Conservation (phyloP, 1,140 invertebrate genomes). For the Chironomus tepperi region DNA sequence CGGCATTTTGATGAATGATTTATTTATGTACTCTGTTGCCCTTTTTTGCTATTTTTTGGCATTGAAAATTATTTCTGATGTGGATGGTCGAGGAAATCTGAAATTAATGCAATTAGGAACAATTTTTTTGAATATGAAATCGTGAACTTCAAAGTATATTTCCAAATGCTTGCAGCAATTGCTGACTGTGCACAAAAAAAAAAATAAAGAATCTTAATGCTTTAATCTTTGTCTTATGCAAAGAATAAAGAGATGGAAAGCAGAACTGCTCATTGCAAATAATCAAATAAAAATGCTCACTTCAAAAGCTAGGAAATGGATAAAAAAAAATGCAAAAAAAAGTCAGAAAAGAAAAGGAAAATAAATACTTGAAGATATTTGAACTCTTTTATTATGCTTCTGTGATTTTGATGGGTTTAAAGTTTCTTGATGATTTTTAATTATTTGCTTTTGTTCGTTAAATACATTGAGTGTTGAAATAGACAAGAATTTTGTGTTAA, state of each 20-base stretch:
- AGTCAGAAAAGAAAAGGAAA: constrained; percentile 29
- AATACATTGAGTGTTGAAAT: too few relatives aligned
- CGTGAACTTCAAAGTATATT: not conserved
- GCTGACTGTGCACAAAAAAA: not conserved
- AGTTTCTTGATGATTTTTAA: too few relatives aligned
- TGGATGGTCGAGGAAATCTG: too few relatives aligned
- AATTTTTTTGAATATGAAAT: not conserved
- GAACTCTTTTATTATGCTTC: too few relatives aligned
- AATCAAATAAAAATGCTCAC: not conserved
- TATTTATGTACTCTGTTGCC: not conserved
- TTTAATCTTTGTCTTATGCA: not conserved
- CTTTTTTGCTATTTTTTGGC: not conserved
- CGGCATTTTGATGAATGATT: not conserved
- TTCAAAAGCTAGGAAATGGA: not conserved
- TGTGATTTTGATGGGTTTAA: too few relatives aligned
- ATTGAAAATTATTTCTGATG: not conserved
- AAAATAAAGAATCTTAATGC: not conserved
- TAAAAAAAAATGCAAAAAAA: constrained; percentile 31
- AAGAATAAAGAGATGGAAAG: not conserved
- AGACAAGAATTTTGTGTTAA: too few relatives aligned
- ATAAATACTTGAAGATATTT: constrained; percentile 22
- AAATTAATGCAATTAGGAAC: not conserved
- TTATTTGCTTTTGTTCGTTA: too few relatives aligned
- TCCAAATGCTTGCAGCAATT: not conserved
- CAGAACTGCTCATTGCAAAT: not conserved